Evolutionary conservation across 2,888 invertebrate genomes (phyloP).

Genomic region (Corythucha ciliata): DNA sequence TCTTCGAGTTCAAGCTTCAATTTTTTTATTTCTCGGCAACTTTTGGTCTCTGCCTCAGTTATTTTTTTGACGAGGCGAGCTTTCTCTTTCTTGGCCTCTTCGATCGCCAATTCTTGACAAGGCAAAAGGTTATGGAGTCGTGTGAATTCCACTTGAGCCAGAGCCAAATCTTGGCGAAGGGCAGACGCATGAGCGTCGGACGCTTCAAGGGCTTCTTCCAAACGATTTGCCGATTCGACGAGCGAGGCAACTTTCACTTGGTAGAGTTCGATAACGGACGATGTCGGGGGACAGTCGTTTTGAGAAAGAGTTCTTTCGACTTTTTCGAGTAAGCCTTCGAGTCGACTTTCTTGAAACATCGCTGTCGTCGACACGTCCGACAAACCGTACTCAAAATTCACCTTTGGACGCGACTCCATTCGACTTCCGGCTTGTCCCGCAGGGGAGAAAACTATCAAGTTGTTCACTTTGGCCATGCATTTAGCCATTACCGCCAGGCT

Average conservation of each 20-base stretch:
- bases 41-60: too few species aligned
- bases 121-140: constrained; percentile 45
- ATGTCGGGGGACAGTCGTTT: constrained; percentile 41
- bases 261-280: constrained; percentile 62
- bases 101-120: too few species aligned
- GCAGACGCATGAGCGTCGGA: constrained; percentile 46
- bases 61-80: too few species aligned
- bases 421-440: constrained; percentile 3
- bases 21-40: too few species aligned
- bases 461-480: constrained; percentile 26
- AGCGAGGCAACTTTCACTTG: constrained; percentile 56
- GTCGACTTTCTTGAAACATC: constrained; percentile 46
- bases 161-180: constrained; percentile 46
- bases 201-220: constrained; percentile 46
- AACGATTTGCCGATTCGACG: constrained; percentile 46
- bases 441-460: constrained; percentile 27
- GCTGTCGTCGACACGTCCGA: constrained; percentile 33
- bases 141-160: constrained; percentile 45
- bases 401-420: not conserved
- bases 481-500: constrained; percentile 23
- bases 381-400: constrained; percentile 12
- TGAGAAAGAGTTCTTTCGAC: constrained; percentile 37
- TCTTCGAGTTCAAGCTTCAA: too few species aligned
- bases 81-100: too few species aligned
- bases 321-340: constrained; percentile 45